Percentiles rank a stretch among this genome's conserved stretches.
Evolutionary conservation across 53 echinoderm and acorn worm genomes (phyloP).

Genomic region (Antedon mediterranea): DNA sequence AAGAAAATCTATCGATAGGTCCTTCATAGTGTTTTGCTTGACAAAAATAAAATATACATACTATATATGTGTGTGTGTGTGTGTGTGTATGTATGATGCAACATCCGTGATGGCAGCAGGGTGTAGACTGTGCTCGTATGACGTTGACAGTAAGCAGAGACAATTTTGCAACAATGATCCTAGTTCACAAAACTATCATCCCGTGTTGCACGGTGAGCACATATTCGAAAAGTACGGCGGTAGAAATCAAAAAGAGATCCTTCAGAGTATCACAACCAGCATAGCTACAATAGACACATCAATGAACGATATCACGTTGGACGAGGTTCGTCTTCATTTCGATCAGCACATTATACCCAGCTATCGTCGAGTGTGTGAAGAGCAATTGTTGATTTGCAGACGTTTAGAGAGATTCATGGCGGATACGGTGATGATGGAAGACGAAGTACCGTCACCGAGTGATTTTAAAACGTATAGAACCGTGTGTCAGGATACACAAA

Average conservation of each 20-base stretch:
- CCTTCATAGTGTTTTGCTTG: too few relatives aligned
- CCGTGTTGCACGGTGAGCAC: background rate
- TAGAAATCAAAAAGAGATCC: background rate
- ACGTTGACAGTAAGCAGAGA: background rate
- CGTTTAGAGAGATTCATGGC: background rate
- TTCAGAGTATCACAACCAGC: background rate
- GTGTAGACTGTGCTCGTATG: background rate
- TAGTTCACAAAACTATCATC: background rate
- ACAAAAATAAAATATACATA: too few relatives aligned
- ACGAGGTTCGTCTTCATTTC: background rate
- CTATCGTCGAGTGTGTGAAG: background rate
- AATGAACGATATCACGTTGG: background rate
- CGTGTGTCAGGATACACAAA: background rate
- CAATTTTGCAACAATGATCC: background rate
- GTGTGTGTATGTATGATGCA: too few relatives aligned
- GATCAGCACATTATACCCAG: background rate
- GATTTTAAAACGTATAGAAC: background rate
- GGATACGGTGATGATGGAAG: background rate
- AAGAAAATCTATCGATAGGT: too few relatives aligned
- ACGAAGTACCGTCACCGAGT: background rate
- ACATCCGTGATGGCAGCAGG: too few relatives aligned
- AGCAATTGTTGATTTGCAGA: background rate
- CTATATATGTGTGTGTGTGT: too few relatives aligned
- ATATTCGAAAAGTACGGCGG: background rate
- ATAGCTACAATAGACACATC: background rate